These are phyloP conservation scores for Callithrix jacchus DNA, from an alignment of 2,113 vertebrate genomes.

Conservation along the genomic window DNA sequence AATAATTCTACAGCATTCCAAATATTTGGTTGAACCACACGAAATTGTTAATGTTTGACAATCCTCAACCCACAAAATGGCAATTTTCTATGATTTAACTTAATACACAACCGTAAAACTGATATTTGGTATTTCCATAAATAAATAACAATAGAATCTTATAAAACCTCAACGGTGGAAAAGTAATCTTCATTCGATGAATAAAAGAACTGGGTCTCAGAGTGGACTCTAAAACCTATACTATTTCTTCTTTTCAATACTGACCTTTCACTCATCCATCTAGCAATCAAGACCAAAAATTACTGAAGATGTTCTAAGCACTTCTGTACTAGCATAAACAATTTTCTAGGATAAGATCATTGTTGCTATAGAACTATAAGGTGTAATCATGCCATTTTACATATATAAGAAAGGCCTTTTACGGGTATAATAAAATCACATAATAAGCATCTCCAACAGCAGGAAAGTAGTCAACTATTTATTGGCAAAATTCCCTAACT, in stretches of 20 bases:
- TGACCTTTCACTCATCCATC: neutral
- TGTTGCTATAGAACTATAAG: neutral
- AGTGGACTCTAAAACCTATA: neutral
- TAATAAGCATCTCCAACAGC: neutral
- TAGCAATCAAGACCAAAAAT: neutral
- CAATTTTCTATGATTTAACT: neutral
- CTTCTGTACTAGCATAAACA: neutral
- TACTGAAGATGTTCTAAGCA: neutral
- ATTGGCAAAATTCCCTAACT: neutral
- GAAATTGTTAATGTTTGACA: neutral
- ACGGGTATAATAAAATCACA: neutral
- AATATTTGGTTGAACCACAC: neutral
- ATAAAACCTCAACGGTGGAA: neutral
- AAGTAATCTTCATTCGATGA: neutral
- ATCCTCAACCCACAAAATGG: neutral
- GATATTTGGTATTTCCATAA: neutral
- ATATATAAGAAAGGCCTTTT: neutral
- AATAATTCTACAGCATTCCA: neutral
- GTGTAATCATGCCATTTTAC: neutral
- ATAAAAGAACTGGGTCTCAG: neutral
- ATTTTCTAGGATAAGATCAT: neutral
- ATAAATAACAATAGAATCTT: neutral
- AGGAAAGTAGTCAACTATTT: neutral
- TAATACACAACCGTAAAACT: neutral
- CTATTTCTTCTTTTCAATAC: neutral